Conservation (phyloP, 92 coral and sea anemone genomes). For the Zoanthus sociatus region DNA sequence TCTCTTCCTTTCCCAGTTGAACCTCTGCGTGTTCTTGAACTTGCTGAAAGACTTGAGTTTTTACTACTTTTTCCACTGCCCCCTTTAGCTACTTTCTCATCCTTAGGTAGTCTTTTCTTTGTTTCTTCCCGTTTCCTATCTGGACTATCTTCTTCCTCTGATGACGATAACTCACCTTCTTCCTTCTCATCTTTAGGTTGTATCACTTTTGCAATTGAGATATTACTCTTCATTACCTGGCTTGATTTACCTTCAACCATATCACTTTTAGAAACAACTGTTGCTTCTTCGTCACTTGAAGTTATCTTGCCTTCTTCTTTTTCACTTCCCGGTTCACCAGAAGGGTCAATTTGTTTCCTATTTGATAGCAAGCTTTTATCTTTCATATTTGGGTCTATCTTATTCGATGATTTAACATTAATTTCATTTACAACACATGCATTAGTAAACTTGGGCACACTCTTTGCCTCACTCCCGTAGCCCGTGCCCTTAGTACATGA, state of each 20-base stretch:
- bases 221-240: background rate
- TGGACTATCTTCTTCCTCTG: slow-evolving; percentile 56
- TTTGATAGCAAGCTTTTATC: slow-evolving; percentile 9
- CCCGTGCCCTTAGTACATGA: background rate
- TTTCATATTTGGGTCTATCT: background rate
- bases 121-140: background rate
- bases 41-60: background rate
- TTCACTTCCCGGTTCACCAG: slow-evolving; percentile 43
- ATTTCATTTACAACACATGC: background rate
- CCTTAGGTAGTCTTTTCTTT: background rate
- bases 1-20: slow-evolving; percentile 17
- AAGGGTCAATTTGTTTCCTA: slow-evolving; percentile 9
- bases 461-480: background rate
- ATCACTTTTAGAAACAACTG: background rate
- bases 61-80: background rate
- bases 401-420: background rate
- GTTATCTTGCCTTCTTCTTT: slow-evolving; percentile 89
- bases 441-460: background rate
- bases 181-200: slow-evolving; percentile 49
- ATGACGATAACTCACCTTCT: slow-evolving; percentile 65
- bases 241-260: background rate
- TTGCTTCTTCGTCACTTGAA: slow-evolving; percentile 71
- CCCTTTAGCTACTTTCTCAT: background rate
- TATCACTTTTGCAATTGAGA: background rate
- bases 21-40: background rate